phyloP scores from a whole-genome alignment of 2,888 invertebrate species.

The Xanthorhoe spadicearia region DNA sequence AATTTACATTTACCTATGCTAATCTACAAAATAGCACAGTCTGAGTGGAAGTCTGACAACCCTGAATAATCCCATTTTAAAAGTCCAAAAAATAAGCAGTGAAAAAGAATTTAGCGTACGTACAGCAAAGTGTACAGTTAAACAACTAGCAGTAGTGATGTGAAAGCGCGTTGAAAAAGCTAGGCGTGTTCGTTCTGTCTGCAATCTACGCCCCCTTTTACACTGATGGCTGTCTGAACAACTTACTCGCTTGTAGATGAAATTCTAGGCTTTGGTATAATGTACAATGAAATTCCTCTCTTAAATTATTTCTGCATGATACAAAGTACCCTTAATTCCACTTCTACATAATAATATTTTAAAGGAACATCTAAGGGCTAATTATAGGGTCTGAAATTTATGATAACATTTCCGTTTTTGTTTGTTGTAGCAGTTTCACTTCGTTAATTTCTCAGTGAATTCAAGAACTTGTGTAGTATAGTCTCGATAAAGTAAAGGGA shows the following conservation, averaged over 20 bases:
- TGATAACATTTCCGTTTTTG: not conserved
- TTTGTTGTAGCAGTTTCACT: not conserved
- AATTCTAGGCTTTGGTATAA: constrained; percentile 1
- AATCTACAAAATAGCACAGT: not conserved
- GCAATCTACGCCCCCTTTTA: constrained; percentile 26
- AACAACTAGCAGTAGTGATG: constrained; percentile 14
- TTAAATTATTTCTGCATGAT: not conserved
- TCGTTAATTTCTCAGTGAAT: not conserved
- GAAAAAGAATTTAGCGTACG: constrained; percentile 1
- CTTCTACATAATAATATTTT: no score
- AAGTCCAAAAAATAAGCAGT: not conserved
- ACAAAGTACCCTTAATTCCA: not conserved
- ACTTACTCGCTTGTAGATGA: constrained; percentile 19
- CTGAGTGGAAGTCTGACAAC: not conserved
- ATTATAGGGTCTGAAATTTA: no score
- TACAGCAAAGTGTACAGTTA: constrained; percentile 6
- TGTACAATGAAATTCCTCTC: not conserved
- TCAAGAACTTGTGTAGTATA: not conserved
- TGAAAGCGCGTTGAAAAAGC: constrained; percentile 16
- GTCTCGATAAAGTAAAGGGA: not conserved
- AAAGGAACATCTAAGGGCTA: no score
- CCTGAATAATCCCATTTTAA: not conserved
- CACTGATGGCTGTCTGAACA: constrained; percentile 19
- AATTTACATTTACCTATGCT: not conserved
- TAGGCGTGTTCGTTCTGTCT: constrained; percentile 24